phyloP scores from a whole-genome alignment of 2,113 vertebrate genomes.

The Pelvicachromis taeniatus region DNA sequence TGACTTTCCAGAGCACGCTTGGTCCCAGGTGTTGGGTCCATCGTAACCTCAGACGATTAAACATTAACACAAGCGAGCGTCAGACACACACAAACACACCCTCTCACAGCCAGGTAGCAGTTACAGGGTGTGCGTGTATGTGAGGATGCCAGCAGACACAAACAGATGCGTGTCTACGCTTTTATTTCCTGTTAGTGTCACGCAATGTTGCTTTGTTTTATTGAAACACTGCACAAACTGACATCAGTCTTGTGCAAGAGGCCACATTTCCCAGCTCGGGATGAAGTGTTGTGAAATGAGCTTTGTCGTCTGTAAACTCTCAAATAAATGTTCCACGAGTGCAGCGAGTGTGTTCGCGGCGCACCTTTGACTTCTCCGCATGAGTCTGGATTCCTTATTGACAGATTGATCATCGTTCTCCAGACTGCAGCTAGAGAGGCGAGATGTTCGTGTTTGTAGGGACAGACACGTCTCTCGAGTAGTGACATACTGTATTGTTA shows the following conservation, averaged over 20 bases:
- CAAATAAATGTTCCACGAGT: not conserved
- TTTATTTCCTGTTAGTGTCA: not conserved
- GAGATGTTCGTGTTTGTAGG: not conserved
- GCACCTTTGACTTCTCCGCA: not conserved
- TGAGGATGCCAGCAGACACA: not conserved
- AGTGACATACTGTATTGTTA: not conserved
- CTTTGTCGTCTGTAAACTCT: slow-evolving; percentile 40
- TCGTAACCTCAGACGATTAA: slow-evolving; percentile 32
- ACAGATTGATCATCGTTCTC: not conserved
- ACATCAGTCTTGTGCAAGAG: not conserved
- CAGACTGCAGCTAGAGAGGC: not conserved
- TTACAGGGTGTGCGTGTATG: slow-evolving; percentile 36
- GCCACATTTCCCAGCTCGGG: not conserved
- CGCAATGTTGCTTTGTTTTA: not conserved
- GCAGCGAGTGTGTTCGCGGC: not conserved
- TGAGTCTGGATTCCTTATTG: not conserved
- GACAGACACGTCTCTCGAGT: not conserved
- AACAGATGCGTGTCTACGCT: not conserved
- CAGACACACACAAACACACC: slow-evolving; percentile 29
- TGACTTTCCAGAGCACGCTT: not conserved
- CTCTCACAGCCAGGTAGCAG: slow-evolving; percentile 31
- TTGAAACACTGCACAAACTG: not conserved
- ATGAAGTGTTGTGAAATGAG: slow-evolving; percentile 8
- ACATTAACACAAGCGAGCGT: not conserved
- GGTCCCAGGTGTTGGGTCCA: not conserved